These are phyloP conservation scores for Ostrea denselamellosa DNA, from an alignment of 1,140 invertebrate genomes.

Conservation along the genomic window DNA sequence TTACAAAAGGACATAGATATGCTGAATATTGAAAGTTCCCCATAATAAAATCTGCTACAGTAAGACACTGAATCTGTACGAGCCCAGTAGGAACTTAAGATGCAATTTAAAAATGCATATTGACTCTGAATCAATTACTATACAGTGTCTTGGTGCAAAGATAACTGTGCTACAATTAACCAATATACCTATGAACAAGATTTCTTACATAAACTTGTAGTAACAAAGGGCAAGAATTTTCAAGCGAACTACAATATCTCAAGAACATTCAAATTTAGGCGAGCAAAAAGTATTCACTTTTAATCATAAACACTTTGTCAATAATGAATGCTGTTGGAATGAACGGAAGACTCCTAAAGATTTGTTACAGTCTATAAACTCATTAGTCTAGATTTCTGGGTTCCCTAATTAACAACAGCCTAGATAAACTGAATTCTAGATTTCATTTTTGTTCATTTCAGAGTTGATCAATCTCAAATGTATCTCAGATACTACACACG, in stretches of 20 bases:
- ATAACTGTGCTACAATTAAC: no score
- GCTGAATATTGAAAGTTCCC: no score
- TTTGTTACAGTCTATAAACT: not conserved
- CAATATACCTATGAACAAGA: not conserved
- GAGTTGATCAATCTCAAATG: not conserved
- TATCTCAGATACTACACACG: constrained; percentile 35
- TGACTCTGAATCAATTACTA: no score
- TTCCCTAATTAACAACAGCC: not conserved
- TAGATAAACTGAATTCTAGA: not conserved
- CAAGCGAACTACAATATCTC: not conserved
- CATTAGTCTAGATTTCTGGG: not conserved
- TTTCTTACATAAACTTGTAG: not conserved
- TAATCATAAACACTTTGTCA: not conserved
- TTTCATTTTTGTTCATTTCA: constrained; percentile 18
- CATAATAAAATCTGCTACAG: no score
- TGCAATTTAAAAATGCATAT: no score
- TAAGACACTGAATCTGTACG: no score
- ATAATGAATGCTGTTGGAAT: constrained; percentile 24
- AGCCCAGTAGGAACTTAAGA: no score
- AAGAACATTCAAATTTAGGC: constrained; percentile 21
- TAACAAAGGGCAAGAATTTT: not conserved
- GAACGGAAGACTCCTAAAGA: constrained; percentile 15
- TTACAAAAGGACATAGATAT: no score
- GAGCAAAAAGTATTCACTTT: constrained; percentile 9
- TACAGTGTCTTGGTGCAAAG: no score